Percentiles rank a stretch among this genome's conserved stretches.
phyloP scores from a whole-genome alignment of 2,888 invertebrate species.

The Orthonevra nobilis region DNA sequence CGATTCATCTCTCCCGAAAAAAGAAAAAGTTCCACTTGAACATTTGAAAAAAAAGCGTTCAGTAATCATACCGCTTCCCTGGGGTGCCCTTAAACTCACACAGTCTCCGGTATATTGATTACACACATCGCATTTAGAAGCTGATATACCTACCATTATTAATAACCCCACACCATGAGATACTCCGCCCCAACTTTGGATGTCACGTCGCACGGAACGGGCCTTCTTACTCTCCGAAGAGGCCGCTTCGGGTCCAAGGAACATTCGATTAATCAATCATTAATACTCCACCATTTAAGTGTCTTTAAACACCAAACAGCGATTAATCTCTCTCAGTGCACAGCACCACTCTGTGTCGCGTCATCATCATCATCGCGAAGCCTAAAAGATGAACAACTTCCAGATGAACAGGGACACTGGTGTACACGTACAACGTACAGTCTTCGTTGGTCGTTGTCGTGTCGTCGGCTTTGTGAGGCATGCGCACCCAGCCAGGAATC shows the following conservation, averaged over 20 bases:
- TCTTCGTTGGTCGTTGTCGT: constrained; percentile 16
- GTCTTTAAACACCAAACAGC: constrained; percentile 71
- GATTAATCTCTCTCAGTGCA: constrained; percentile 68
- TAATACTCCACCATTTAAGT: constrained; percentile 70
- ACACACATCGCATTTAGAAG: constrained; percentile 49
- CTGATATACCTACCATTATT: constrained; percentile 58
- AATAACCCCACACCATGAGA: constrained; percentile 54
- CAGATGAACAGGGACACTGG: no score
- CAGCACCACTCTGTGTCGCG: constrained; percentile 54
- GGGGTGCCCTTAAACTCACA: constrained; percentile 10
- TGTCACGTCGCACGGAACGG: no score
- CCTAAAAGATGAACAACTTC: constrained; percentile 33
- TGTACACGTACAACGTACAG: no score
- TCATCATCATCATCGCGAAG: constrained; percentile 51
- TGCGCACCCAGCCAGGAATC: constrained; percentile 18
- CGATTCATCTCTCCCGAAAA: constrained; percentile 42
- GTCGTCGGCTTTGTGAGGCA: constrained; percentile 22
- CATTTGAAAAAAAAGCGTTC: constrained; percentile 14
- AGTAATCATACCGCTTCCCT: constrained; percentile 3
- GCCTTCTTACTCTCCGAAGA: constrained; percentile 46
- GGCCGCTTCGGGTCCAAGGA: constrained; percentile 17
- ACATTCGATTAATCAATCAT: constrained; percentile 70
- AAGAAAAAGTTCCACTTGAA: constrained; percentile 44
- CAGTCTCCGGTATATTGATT: constrained; percentile 23
- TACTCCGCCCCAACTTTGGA: constrained; percentile 40